Evolutionary conservation across 2,797 vertebrate species (phyloP).

Genomic region (Hyperoplus lanceolatus): DNA sequence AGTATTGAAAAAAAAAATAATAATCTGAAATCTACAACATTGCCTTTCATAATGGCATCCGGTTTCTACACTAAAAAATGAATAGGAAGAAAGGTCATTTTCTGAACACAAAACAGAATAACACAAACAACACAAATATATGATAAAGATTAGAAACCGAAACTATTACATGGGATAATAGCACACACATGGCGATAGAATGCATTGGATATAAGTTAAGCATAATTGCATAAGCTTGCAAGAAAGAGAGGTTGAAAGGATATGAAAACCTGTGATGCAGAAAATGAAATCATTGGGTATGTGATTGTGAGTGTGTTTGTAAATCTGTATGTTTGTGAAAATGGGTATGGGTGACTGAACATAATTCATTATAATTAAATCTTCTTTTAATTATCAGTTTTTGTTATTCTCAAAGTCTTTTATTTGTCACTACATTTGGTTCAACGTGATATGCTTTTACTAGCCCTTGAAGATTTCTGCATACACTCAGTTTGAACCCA

Average conservation of each 20-base stretch:
- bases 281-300: constrained; percentile 44
- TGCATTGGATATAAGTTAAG: background rate
- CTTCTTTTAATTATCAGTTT: constrained; percentile 29
- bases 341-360: constrained; percentile 8
- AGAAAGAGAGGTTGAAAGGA: constrained; percentile 28
- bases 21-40: background rate
- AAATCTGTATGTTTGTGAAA: background rate
- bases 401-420: constrained; percentile 33
- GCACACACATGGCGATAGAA: constrained; percentile 8
- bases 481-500: background rate
- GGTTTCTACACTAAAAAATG: background rate
- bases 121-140: background rate
- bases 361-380: constrained; percentile 35
- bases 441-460: constrained; percentile 15
- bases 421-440: constrained; percentile 28
- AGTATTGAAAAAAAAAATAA: too few species aligned
- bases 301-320: constrained; percentile 3
- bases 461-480: constrained; percentile 10
- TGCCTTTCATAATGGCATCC: background rate
- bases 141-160: constrained; percentile 22
- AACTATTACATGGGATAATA: constrained; percentile 4
- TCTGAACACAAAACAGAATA: background rate
- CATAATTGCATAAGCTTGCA: constrained; percentile 16
- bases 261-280: constrained; percentile 41
- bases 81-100: background rate